Evolutionary conservation across 2,113 vertebrate genomes (phyloP).

Genomic region (Siniperca knerii): DNA sequence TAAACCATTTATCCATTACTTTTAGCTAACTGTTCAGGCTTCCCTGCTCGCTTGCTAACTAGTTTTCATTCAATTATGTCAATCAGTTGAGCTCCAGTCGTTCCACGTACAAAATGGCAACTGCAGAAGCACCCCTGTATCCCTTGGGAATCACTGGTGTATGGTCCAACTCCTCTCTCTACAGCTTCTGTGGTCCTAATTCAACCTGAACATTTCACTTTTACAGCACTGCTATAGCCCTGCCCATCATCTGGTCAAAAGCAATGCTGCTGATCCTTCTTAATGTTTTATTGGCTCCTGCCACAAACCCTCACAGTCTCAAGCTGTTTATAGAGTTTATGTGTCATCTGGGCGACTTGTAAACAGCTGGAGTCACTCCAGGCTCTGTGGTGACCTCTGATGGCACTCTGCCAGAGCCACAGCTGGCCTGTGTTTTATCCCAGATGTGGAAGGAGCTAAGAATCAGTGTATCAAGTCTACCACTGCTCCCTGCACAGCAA

Average conservation of each 20-base stretch:
- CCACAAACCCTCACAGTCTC: slow-evolving; percentile 56
- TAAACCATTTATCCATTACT: background rate
- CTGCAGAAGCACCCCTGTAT: background rate
- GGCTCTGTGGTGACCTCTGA: slow-evolving; percentile 69
- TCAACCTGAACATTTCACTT: slow-evolving; percentile 35
- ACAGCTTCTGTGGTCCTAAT: slow-evolving; percentile 4
- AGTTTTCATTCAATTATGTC: background rate
- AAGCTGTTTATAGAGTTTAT: slow-evolving; percentile 61
- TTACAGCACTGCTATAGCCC: slow-evolving; percentile 12
- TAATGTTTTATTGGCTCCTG: slow-evolving; percentile 52
- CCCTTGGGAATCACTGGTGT: background rate
- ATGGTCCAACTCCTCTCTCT: background rate
- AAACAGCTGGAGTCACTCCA: slow-evolving; percentile 67
- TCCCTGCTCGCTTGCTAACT: background rate
- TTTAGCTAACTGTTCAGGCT: background rate
- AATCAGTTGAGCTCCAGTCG: background rate
- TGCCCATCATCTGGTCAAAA: slow-evolving; percentile 29
- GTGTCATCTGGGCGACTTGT: slow-evolving; percentile 57
- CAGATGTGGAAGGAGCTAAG: slow-evolving; percentile 62
- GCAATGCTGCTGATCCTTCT: slow-evolving; percentile 47
- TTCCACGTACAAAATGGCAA: background rate
- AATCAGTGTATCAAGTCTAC: slow-evolving; percentile 17
- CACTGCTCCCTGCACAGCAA: slow-evolving; percentile 22
- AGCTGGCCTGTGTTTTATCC: slow-evolving; percentile 64
- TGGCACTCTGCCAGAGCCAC: slow-evolving; percentile 61